Percentiles rank a stretch among this genome's conserved stretches.
phyloP scores from a whole-genome alignment of 2,888 invertebrate genomes.

The Ptilodon capucinus region DNA sequence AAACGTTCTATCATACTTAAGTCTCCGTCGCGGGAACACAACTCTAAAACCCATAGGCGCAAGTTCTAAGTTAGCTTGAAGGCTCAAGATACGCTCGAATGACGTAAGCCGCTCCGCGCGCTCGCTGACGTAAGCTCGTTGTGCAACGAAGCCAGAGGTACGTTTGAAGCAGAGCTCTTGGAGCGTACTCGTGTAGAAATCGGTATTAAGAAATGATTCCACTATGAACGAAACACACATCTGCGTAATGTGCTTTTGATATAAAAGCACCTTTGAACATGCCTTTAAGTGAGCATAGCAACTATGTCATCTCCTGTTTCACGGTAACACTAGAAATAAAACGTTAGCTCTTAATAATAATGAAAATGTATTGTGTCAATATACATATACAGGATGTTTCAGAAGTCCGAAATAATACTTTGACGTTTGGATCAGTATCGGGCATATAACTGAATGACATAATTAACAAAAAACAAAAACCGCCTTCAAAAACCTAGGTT shows the following conservation, averaged over 20 bases:
- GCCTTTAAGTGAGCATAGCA: not conserved
- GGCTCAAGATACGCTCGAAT: constrained; percentile 63
- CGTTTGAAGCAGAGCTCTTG: constrained; percentile 75
- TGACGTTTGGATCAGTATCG: too few species aligned
- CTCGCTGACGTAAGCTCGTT: constrained; percentile 82
- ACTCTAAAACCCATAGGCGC: constrained; percentile 48
- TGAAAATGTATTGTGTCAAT: too few species aligned
- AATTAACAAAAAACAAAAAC: too few species aligned
- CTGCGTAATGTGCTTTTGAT: constrained; percentile 16
- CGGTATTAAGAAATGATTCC: constrained; percentile 73
- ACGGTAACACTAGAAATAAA: not conserved
- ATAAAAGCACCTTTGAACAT: constrained; percentile 2
- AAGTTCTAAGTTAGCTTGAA: constrained; percentile 64
- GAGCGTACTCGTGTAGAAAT: constrained; percentile 78
- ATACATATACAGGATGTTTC: too few species aligned
- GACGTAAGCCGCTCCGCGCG: constrained; percentile 79
- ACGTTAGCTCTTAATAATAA: too few species aligned
- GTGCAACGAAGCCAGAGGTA: constrained; percentile 80
- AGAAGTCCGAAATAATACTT: too few species aligned
- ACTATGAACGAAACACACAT: constrained; percentile 54
- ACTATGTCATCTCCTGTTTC: not conserved
- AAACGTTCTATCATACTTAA: constrained; percentile 78
- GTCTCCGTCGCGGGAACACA: constrained; percentile 43
- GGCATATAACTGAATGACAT: too few species aligned
- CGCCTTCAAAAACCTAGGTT: too few species aligned